phyloP scores from a whole-genome alignment of 2,797 vertebrate species.

The Myripristis jacobus region DNA sequence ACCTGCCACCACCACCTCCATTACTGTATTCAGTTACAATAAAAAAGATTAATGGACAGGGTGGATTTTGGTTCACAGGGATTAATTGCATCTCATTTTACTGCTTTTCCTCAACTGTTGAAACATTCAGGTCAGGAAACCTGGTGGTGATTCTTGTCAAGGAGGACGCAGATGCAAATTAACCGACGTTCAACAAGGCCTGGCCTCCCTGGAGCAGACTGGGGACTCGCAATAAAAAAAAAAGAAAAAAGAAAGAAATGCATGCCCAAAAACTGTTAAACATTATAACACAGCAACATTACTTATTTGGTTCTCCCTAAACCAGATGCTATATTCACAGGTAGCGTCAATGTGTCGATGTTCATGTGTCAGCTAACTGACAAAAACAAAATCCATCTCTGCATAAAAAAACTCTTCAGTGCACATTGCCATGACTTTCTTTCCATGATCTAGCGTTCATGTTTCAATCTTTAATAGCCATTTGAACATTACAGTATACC shows the following conservation, averaged over 20 bases:
- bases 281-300: slow-evolving; percentile 4
- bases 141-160: slow-evolving; percentile 90
- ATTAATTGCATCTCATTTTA: slow-evolving; percentile 91
- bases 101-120: slow-evolving; percentile 77
- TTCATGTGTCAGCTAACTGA: slow-evolving; percentile 9
- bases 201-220: slow-evolving; percentile 81
- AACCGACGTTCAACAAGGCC: slow-evolving; percentile 89
- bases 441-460: slow-evolving; percentile 73
- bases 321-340: too few relatives aligned
- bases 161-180: slow-evolving; percentile 88
- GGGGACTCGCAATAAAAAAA: slow-evolving; percentile 41
- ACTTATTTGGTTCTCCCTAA: too few relatives aligned
- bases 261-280: slow-evolving; percentile 72
- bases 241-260: background rate
- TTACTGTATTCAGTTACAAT: slow-evolving; percentile 91
- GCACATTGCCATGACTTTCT: slow-evolving; percentile 36
- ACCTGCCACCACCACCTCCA: slow-evolving; percentile 84
- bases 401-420: background rate
- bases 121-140: slow-evolving; percentile 91
- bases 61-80: slow-evolving; percentile 92
- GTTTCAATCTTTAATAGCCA: slow-evolving; percentile 55
- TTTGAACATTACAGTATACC: background rate
- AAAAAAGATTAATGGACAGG: slow-evolving; percentile 93
- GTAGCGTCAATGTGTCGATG: slow-evolving; percentile 2
- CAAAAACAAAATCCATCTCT: background rate